phyloP scores from a whole-genome alignment of 2,113 vertebrate species.

The Centropristis striata region DNA sequence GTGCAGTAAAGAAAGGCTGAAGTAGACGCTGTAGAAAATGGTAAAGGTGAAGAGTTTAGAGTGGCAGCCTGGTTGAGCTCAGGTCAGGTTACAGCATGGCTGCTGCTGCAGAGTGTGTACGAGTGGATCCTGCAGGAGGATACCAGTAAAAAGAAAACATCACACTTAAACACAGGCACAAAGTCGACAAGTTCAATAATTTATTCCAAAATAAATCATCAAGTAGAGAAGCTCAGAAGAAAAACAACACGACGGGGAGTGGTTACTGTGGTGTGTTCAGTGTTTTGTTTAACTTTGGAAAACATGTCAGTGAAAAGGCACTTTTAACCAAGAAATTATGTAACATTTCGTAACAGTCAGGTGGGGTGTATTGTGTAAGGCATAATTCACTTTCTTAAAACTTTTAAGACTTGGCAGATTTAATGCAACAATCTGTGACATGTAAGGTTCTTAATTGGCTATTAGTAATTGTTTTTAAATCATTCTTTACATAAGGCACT shows the following conservation, averaged over 20 bases:
- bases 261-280: neutral
- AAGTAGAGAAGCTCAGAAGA: constrained; percentile 1
- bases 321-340: constrained; percentile 39
- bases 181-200: constrained; percentile 45
- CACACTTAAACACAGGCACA: constrained; percentile 7
- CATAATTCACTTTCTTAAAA: constrained; percentile 19
- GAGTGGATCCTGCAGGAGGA: constrained; percentile 21
- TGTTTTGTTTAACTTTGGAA: constrained; percentile 15
- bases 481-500: too few relatives aligned
- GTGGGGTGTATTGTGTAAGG: constrained; percentile 14
- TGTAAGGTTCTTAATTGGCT: constrained; percentile 2
- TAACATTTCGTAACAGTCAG: constrained; percentile 28
- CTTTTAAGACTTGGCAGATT: constrained; percentile 56
- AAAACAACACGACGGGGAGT: constrained; percentile 12
- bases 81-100: constrained; percentile 76
- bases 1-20: constrained; percentile 58
- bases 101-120: constrained; percentile 8
- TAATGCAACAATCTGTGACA: neutral
- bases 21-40: constrained; percentile 71
- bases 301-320: constrained; percentile 41
- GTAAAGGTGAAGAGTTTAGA: constrained; percentile 86
- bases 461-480: too few relatives aligned
- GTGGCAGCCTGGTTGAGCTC: constrained; percentile 64
- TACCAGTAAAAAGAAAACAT: neutral
- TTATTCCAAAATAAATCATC: constrained; percentile 72